Evolutionary conservation across 92 coral and sea anemone species (phyloP).

Genomic region (Epizoanthus scotinus): DNA sequence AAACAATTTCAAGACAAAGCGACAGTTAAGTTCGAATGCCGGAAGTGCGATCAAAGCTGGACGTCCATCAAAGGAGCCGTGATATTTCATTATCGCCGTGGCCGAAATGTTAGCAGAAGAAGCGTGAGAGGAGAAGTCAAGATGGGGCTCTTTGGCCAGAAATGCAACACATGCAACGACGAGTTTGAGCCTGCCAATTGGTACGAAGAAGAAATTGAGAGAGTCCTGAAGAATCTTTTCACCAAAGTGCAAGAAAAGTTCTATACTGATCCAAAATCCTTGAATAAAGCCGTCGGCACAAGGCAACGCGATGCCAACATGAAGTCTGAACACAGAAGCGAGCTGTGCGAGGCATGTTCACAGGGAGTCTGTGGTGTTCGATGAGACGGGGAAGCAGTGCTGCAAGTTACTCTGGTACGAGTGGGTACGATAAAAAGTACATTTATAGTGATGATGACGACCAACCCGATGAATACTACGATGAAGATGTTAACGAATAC

Average conservation of each 20-base stretch:
- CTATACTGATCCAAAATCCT: background rate
- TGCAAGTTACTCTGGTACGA: background rate
- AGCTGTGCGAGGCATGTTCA: slow-evolving; percentile 38
- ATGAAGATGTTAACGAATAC: background rate
- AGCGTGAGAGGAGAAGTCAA: slow-evolving; percentile 22
- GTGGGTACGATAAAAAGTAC: background rate
- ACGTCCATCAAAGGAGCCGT: slow-evolving; percentile 36
- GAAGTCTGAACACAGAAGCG: slow-evolving; percentile 28
- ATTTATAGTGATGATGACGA: background rate
- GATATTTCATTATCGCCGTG: slow-evolving; percentile 26
- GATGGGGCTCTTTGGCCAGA: slow-evolving; percentile 30
- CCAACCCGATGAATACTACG: background rate
- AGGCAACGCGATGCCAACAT: slow-evolving; percentile 28
- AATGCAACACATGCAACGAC: slow-evolving; percentile 11
- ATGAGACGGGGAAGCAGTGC: background rate
- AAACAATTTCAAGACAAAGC: slow-evolving; percentile 14
- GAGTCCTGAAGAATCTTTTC: slow-evolving; percentile 8
- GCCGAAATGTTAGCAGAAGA: background rate
- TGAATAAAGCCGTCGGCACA: background rate
- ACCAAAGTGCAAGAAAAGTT: slow-evolving; percentile 32
- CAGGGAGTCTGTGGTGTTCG: slow-evolving; percentile 26
- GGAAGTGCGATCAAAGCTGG: slow-evolving; percentile 15
- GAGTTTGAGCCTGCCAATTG: slow-evolving; percentile 16
- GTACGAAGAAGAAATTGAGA: slow-evolving; percentile 15
- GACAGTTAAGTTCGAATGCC: slow-evolving; percentile 21